A percentile compares a stretch with the other conserved stretches of the same genome.
Evolutionary conservation across 2,888 invertebrate genomes (phyloP).

Genomic region (Eupsilia transversa): DNA sequence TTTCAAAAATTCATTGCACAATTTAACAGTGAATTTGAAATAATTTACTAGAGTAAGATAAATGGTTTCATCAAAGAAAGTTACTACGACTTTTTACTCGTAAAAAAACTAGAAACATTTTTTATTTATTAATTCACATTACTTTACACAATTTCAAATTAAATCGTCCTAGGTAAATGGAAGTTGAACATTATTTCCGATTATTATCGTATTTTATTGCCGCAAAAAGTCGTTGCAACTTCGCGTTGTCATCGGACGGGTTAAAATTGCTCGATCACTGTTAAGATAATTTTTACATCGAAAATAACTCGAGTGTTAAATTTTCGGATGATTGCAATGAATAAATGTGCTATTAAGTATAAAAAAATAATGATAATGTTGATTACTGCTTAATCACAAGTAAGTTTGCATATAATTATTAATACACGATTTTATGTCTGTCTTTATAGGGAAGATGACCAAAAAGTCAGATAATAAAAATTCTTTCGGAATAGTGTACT

Average conservation of each 20-base stretch:
- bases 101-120: neutral
- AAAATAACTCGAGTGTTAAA: conserved; percentile 30
- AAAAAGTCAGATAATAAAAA: too few species aligned
- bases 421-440: conserved; percentile 11
- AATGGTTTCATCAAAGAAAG: neutral
- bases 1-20: neutral
- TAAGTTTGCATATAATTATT: conserved; percentile 28
- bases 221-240: conserved; percentile 11
- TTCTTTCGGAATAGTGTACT: conserved; percentile 3
- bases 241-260: conserved; percentile 21
- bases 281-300: conserved; percentile 35
- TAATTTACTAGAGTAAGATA: neutral
- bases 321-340: conserved; percentile 30
- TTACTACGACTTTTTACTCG: neutral
- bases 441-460: conserved; percentile 14
- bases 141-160: neutral
- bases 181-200: conserved; percentile 14
- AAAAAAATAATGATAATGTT: conserved; percentile 27
- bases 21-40: conserved; percentile 1
- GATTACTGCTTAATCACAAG: conserved; percentile 34
- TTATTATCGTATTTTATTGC: conserved; percentile 29
- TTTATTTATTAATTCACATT: neutral
- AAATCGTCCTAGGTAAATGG: conserved; percentile 7
- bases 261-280: conserved; percentile 30
- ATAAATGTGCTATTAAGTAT: conserved; percentile 16